A percentile compares a stretch with the other conserved stretches of the same genome.
Conservation (phyloP, 2,797 vertebrate genomes). For the Clarias fuscus region DNA sequence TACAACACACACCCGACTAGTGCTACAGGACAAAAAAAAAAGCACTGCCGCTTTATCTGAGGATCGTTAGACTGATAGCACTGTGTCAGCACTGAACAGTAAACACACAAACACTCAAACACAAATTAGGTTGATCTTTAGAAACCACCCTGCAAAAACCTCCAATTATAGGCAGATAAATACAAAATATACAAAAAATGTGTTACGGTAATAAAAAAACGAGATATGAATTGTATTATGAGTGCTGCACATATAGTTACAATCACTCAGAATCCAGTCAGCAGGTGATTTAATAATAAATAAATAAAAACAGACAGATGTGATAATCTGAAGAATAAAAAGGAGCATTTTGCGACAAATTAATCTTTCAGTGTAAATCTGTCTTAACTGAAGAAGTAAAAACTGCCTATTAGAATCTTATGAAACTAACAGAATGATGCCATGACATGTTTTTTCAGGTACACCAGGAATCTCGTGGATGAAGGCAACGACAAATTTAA, state of each 20-base stretch:
- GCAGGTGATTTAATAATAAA: neutral
- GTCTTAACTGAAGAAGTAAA: neutral
- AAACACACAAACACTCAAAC: neutral
- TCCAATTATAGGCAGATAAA: neutral
- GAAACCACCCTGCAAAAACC: neutral
- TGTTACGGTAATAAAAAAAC: neutral
- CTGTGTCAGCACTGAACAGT: neutral
- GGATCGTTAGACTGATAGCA: neutral
- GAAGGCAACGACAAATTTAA: slow-evolving; percentile 96
- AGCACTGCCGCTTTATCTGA: neutral
- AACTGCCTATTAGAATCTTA: neutral
- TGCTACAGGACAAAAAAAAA: neutral
- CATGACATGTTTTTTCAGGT: slow-evolving; percentile 71
- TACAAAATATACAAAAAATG: neutral
- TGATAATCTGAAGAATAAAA: neutral
- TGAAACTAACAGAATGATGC: neutral
- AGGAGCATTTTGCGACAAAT: neutral
- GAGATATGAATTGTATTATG: neutral
- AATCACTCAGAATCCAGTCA: neutral
- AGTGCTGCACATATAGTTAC: neutral
- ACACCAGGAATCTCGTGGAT: slow-evolving; percentile 95
- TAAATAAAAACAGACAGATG: neutral
- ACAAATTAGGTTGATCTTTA: neutral
- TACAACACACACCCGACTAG: slow-evolving; percentile 45
- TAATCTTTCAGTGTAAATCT: neutral